Conservation (phyloP, 2,888 invertebrate species). For the Rotaria sp. region DNA sequence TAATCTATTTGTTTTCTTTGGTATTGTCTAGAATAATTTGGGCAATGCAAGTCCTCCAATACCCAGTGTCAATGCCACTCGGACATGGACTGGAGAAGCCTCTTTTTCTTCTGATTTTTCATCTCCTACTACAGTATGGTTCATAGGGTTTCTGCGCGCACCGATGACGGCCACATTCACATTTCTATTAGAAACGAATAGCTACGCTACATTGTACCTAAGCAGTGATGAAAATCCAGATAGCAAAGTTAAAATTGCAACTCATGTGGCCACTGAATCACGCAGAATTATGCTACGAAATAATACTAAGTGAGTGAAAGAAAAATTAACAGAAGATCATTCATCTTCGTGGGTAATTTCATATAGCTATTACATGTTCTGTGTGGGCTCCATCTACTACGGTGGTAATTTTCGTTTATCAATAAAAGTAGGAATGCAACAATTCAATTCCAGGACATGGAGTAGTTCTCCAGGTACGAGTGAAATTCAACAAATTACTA, state of each 20-base stretch:
- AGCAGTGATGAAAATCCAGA: conserved; percentile 42
- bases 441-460: no score
- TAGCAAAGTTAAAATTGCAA: conserved; percentile 41
- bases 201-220: conserved; percentile 44
- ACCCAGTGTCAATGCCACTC: no score
- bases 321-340: not conserved
- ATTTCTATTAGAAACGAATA: conserved; percentile 42
- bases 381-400: not conserved
- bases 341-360: not conserved
- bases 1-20: no score
- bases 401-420: not conserved
- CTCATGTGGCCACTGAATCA: not conserved
- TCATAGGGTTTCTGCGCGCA: conserved; percentile 31
- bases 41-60: no score
- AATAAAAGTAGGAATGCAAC: conserved; percentile 14
- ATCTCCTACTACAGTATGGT: conserved; percentile 28
- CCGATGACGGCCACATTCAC: not conserved
- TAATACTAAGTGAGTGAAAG: conserved; percentile 6
- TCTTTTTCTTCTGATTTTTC: not conserved
- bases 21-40: no score
- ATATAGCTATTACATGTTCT: conserved; percentile 32
- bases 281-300: not conserved
- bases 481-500: conserved; percentile 36
- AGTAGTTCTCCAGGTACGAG: not conserved
- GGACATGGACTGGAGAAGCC: no score